Evolutionary conservation across 2,797 vertebrate species (phyloP).

Genomic region (Hypotaenidia philippensis): DNA sequence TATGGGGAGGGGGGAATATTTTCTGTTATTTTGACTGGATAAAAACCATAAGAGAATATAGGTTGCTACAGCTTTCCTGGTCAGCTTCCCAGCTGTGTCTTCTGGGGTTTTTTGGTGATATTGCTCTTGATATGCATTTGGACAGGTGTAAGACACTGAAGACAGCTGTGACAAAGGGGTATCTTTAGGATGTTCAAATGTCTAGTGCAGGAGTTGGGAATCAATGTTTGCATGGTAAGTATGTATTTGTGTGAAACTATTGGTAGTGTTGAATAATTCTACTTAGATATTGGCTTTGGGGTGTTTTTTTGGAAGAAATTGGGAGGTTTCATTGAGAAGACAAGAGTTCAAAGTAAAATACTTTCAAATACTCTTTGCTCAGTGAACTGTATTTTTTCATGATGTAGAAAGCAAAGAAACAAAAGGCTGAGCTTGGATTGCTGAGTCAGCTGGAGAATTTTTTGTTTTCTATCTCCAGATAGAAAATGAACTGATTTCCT

Average conservation of each 20-base stretch:
- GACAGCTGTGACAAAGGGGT: neutral
- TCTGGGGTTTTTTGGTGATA: neutral
- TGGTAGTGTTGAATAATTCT: neutral
- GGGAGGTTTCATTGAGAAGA: neutral
- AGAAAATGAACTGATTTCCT: neutral
- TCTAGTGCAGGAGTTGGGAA: neutral
- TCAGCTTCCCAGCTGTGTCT: neutral
- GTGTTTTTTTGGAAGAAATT: neutral
- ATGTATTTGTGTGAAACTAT: neutral
- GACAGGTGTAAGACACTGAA: neutral
- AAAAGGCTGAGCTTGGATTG: neutral
- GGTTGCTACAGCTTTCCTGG: neutral
- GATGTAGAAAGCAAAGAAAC: neutral
- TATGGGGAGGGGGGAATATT: neutral
- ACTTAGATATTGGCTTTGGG: neutral
- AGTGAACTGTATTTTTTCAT: neutral
- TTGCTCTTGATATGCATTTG: neutral
- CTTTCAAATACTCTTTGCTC: conserved; percentile 13
- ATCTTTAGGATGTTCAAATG: neutral
- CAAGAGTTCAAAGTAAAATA: neutral
- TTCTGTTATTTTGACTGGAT: neutral
- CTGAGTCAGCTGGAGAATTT: neutral
- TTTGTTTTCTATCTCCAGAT: neutral
- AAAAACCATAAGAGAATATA: neutral
- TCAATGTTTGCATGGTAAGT: neutral